Conservation (phyloP, 1,140 invertebrate genomes). For the Drosophila ambigua region DNA sequence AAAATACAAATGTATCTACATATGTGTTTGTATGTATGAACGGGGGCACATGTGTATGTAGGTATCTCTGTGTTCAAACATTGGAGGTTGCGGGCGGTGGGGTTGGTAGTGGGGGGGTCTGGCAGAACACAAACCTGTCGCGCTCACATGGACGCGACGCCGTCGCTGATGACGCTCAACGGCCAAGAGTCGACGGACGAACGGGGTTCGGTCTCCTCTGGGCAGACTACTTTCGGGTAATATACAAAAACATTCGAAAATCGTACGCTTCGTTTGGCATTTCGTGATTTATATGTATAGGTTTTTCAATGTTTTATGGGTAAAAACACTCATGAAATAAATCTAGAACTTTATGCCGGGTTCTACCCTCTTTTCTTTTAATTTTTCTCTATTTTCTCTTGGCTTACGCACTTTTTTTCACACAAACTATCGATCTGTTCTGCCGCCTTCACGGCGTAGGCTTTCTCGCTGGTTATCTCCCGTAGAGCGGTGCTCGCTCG, state of each 20-base stretch:
- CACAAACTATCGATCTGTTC: conserved; percentile 22
- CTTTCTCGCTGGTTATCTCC: conserved; percentile 25
- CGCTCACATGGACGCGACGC: conserved; percentile 31
- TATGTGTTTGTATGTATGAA: conserved; percentile 1
- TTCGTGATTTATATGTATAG: conserved; percentile 63
- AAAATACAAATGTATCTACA: conserved; percentile 46
- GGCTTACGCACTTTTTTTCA: conserved; percentile 64
- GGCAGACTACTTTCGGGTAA: conserved; percentile 28
- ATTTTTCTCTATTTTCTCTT: conserved; percentile 29
- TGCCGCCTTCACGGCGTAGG: conserved; percentile 16
- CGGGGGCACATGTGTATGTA: background rate
- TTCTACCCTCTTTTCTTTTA: conserved; percentile 16
- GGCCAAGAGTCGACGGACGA: no score
- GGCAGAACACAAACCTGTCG: conserved; percentile 40
- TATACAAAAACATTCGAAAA: conserved; percentile 42
- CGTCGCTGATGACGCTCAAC: no score
- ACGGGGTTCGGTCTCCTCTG: background rate
- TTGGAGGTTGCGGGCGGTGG: conserved; percentile 3
- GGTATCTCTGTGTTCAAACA: background rate
- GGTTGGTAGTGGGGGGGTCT: background rate
- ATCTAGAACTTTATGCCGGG: conserved; percentile 37
- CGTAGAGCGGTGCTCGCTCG: conserved; percentile 22
- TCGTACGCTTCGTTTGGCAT: conserved; percentile 56
- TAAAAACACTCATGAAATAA: conserved; percentile 52
- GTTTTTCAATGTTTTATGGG: conserved; percentile 14